Evolutionary conservation across 2,797 vertebrate species (phyloP).

Genomic region (Gymnopithys bicolor): DNA sequence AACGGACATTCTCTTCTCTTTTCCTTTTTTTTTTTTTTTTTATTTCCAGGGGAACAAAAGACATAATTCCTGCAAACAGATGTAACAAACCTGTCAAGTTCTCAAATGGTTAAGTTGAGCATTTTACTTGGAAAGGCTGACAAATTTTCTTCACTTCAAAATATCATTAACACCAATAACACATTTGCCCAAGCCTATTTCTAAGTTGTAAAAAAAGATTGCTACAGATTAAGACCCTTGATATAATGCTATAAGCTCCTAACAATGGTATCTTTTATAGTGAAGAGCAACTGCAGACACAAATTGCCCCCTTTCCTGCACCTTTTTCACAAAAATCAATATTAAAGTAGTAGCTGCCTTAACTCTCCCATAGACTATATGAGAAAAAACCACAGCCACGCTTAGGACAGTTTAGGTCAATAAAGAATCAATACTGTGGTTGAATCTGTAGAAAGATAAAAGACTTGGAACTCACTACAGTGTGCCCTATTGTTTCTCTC

Average conservation of each 20-base stretch:
- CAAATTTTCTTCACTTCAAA: constrained; percentile 84
- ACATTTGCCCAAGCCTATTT: constrained; percentile 82
- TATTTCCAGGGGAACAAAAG: constrained; percentile 33
- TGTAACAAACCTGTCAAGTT: constrained; percentile 63
- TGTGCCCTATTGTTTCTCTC: constrained; percentile 81
- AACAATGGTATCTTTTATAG: constrained; percentile 85
- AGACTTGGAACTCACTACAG: constrained; percentile 87
- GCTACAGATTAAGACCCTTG: constrained; percentile 83
- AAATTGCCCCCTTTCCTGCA: constrained; percentile 84
- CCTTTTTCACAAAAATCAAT: constrained; percentile 87
- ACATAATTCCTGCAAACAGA: constrained; percentile 46
- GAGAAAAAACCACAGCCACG: constrained; percentile 83
- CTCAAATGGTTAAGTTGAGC: constrained; percentile 77
- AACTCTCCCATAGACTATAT: constrained; percentile 84
- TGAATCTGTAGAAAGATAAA: constrained; percentile 93
- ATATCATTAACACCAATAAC: constrained; percentile 86
- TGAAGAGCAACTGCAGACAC: constrained; percentile 82
- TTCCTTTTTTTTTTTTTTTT: neutral
- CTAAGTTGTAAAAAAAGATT: constrained; percentile 82
- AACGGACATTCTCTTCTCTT: constrained; percentile 22
- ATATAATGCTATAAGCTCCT: constrained; percentile 84
- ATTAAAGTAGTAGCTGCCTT: constrained; percentile 84
- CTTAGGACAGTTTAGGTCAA: constrained; percentile 93
- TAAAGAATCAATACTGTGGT: constrained; percentile 96
- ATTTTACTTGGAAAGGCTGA: constrained; percentile 80